phyloP scores from a whole-genome alignment of 2,797 vertebrate genomes.

The Ataeniobius toweri region DNA sequence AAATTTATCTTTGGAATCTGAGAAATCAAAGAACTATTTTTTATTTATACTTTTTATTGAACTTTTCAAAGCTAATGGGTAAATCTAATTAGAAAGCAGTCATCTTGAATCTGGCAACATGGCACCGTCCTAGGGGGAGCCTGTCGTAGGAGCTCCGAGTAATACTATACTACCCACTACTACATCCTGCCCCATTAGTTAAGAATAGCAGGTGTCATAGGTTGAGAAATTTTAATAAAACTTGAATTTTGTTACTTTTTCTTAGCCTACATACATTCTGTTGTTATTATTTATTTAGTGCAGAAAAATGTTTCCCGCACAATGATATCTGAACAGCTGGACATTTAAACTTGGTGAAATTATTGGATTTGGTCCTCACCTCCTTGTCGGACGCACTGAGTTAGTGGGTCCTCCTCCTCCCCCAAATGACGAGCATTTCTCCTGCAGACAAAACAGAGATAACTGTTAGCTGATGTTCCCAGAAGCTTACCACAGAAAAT shows the following conservation, averaged over 20 bases:
- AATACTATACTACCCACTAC: too few species aligned
- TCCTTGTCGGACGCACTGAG: constrained; percentile 83
- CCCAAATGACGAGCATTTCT: constrained; percentile 83
- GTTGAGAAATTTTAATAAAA: not conserved
- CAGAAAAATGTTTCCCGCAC: not conserved
- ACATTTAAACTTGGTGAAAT: not conserved
- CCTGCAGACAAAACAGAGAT: constrained; percentile 57
- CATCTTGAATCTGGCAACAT: too few species aligned
- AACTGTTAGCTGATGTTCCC: not conserved
- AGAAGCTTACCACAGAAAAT: not conserved
- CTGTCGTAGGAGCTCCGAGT: too few species aligned
- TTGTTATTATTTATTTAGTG: not conserved
- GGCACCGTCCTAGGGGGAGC: too few species aligned
- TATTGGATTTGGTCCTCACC: constrained; percentile 66
- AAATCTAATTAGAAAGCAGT: not conserved
- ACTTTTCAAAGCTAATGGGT: not conserved
- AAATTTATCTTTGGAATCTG: not conserved
- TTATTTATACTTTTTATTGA: not conserved
- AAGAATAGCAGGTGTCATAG: not conserved
- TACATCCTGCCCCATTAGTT: not conserved
- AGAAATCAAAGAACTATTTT: not conserved
- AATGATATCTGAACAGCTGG: not conserved
- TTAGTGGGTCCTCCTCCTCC: constrained; percentile 80
- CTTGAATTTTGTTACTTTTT: not conserved
- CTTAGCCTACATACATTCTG: too few species aligned